Base-by-base conservation (phyloP, 2,797 vertebrate genomes). In the Capromys pilorides region DNA sequence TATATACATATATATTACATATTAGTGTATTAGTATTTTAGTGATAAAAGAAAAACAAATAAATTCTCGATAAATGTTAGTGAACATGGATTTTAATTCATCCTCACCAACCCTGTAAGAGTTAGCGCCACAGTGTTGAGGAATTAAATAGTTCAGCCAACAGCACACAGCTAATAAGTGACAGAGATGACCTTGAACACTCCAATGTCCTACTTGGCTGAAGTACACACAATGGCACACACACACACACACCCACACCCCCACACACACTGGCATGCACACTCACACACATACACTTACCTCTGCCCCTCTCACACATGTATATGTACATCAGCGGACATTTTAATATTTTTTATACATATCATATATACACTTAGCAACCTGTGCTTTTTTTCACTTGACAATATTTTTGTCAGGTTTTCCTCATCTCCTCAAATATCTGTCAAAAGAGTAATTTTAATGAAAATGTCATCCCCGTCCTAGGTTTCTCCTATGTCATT, bases 401-500 rank as follows among this genome's bases (percentile, higher is more conserved):
- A 67, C 33, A 7, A 90, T 79, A 36, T 79, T 88, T 81, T 22
- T 73, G 61, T 80, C 80, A 95, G 41, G 36, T 59, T 93, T 67
- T n/a, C 59, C 73, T 54, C 80, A 26, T 6, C 66, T 67, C 54
- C 41, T 51, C 49, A 73, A 88, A 78, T 66, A 88, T 86, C 73
- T 92, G 62, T 64, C 49, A 82, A 91, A 93, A 69, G 33, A 71
- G 87, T 36, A 18, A 59, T 85, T 94, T 94, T 88, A 94, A 92
- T 28, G 45, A 39, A 75, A 93, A 64, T 2, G 1, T 4, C 66
- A 59, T 51, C n/a, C 86, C 85, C 39, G 66, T 49, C 64, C 66
- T 4, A 1, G 51, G 8, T 81, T 24, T 81, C n/a, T 92, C n/a
- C 3, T 14, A 86, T 90, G n/a, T 61, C 73, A 83, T 41, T 64